Evolutionary conservation across 92 coral and sea anemone genomes (phyloP).

Genomic region (Anthopleura xanthogrammica): DNA sequence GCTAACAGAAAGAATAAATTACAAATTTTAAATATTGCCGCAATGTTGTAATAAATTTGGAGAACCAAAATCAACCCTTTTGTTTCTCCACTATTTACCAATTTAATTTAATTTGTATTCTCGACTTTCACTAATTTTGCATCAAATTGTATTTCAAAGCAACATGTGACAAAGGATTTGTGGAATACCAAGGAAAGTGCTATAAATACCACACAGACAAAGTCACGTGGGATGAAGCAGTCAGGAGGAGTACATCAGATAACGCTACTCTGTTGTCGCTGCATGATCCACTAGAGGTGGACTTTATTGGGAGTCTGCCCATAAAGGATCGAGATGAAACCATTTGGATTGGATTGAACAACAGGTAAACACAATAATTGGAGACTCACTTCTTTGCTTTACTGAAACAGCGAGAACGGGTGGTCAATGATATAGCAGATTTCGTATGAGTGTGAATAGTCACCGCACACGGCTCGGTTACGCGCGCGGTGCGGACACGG

Average conservation of each 20-base stretch:
- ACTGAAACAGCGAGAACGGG: no score
- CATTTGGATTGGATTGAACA: constrained; percentile 79
- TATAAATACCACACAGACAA: constrained; percentile 68
- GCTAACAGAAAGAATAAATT: no score
- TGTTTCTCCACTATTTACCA: no score
- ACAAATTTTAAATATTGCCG: no score
- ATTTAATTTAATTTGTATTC: neutral
- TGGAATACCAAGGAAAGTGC: constrained; percentile 59
- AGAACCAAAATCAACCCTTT: no score
- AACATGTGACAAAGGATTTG: constrained; percentile 58
- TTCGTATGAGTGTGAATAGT: no score
- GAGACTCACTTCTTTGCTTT: no score
- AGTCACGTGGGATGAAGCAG: constrained; percentile 74
- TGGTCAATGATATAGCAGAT: no score
- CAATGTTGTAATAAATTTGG: no score
- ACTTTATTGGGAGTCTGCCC: constrained; percentile 42
- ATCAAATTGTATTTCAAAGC: constrained; percentile 13
- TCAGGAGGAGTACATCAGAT: constrained; percentile 61
- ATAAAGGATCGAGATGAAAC: constrained; percentile 49
- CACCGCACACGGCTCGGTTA: no score
- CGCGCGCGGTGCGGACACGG: no score
- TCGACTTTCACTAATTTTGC: neutral
- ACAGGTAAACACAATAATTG: constrained; percentile 30
- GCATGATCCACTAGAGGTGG: constrained; percentile 51
- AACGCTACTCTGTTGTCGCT: constrained; percentile 69